Evolutionary conservation across 64 coral and sea anemone genomes (phyloP).

Genomic region (Stylophora pistillata): DNA sequence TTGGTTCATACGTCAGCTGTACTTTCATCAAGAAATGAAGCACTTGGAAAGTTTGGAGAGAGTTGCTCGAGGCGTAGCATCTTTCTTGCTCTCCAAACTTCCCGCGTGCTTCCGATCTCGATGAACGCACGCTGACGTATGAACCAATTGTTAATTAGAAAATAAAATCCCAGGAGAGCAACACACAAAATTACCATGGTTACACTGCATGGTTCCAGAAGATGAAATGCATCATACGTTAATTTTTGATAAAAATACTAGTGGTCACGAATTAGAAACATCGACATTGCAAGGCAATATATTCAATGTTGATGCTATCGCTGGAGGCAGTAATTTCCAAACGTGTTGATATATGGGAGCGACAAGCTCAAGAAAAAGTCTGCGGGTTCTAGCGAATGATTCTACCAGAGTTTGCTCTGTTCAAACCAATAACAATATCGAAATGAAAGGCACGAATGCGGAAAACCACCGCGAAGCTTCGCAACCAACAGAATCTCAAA

Average conservation of each 20-base stretch:
- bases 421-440: neutral
- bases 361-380: neutral
- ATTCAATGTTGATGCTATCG: neutral
- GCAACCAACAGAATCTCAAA: neutral
- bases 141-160: no score
- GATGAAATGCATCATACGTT: neutral
- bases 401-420: no score
- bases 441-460: no score
- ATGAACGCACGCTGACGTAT: no score
- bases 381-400: neutral
- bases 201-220: neutral
- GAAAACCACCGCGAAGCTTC: neutral
- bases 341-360: slow-evolving; percentile 10
- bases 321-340: neutral
- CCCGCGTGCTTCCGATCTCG: no score
- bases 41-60: no score
- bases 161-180: no score
- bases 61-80: no score
- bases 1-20: no score
- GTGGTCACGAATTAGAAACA: neutral
- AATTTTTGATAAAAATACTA: neutral
- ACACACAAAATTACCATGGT: no score
- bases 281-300: neutral
- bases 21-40: no score
- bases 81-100: no score